These are phyloP conservation scores for Drosophila neotestacea DNA, from an alignment of 2,888 invertebrate species.

Conservation along the genomic window DNA sequence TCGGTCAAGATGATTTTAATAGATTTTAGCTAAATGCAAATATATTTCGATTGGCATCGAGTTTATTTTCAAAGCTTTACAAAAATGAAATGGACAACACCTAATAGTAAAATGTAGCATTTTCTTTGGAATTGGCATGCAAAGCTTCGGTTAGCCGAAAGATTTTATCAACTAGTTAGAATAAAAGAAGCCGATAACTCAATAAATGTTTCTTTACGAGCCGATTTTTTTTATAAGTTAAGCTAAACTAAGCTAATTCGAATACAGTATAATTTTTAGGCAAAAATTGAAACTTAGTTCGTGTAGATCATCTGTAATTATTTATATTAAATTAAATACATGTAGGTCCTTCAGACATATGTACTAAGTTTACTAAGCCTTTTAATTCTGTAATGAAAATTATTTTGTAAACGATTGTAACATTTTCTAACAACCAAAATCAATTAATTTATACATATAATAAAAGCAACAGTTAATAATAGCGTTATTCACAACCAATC, in stretches of 20 bases:
- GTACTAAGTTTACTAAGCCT: neutral
- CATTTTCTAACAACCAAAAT: neutral
- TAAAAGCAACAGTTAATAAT: neutral
- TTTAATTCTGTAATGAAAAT: neutral
- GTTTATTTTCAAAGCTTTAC: too few relatives aligned
- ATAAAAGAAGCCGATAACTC: conserved; percentile 18
- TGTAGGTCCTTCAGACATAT: neutral
- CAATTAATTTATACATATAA: neutral
- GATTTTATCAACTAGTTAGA: conserved; percentile 32
- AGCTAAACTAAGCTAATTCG: conserved; percentile 1
- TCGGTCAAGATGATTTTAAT: too few relatives aligned
- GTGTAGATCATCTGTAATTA: neutral
- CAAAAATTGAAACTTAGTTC: neutral
- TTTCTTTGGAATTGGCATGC: conserved; percentile 17
- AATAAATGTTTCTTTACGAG: conserved; percentile 20
- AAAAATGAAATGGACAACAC: too few relatives aligned
- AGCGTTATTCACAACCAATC: neutral
- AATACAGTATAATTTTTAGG: neutral
- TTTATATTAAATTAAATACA: neutral
- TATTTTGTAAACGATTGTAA: neutral
- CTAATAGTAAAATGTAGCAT: neutral
- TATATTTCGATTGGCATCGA: too few relatives aligned
- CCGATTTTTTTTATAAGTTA: conserved; percentile 20
- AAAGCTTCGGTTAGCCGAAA: conserved; percentile 29
- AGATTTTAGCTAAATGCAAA: too few relatives aligned